Base-by-base conservation (phyloP, 2,113 vertebrate species). In the Labeo catla region DNA sequence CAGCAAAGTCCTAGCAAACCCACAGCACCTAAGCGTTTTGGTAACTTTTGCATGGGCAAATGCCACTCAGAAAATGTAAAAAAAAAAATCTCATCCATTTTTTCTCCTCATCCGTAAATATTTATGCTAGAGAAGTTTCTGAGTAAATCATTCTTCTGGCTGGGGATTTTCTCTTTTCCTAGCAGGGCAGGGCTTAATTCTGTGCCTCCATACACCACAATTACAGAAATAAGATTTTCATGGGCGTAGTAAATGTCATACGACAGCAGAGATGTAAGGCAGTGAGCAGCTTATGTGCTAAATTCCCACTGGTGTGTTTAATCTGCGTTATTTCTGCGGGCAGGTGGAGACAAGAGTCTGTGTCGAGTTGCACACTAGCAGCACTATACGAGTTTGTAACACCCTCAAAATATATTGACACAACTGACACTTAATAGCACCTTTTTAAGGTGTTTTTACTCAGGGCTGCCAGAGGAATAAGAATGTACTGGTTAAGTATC, bases 121-220 rank as follows among this genome's bases (percentile, higher is more conserved):
- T 90, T 66, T 88, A 81, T 47, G 43, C 74, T 63, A 34, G 54
- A 76, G 61, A 85, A 72, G 66, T 76, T 86, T 86, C 45, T 66
- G 66, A 88, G 85, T 79, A 73, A 90, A 88, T 85, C 76, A 68
- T 73, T 81, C 81, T n/a, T 76, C 49, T 76, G 81, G 68, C 85
- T 87, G 16, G 81, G 61, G 50, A 86, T 74, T 63, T 81, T 88
- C 82, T 87, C 81, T 59, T 59, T 8, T 59, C 19, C 57, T n/a
- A 59, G 19, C 57, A 59, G 57, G 19, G 57, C 21, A 82, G 70
- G 57, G 76, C 88, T 90, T 89, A 88, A 87, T 86, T 90, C 88
- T 77, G 66, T 59, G 66, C 68, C 19, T 72, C 39, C 68, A 21
- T 45, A 4, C 68, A 5, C 21, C 72, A 74, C 72, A 49, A 49